phyloP scores from a whole-genome alignment of 1,140 invertebrate genomes.

The Phymorhynchus buccinoides region DNA sequence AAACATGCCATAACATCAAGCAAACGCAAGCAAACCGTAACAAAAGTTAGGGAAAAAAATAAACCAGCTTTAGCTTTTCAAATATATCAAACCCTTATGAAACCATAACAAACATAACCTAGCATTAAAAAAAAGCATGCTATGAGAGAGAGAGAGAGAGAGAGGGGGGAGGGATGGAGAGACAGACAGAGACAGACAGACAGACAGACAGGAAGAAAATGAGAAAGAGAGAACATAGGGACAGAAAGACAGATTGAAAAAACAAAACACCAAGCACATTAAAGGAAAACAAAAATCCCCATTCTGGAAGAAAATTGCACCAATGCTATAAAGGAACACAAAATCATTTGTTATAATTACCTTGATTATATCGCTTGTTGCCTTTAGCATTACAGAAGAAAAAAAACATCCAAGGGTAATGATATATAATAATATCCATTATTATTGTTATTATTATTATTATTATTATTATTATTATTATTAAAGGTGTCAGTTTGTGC shows the following conservation, averaged over 20 bases:
- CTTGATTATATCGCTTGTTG: conserved; percentile 2
- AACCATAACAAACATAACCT: too few species aligned
- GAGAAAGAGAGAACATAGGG: too few species aligned
- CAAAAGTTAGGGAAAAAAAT: too few species aligned
- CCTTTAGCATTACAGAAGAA: background rate
- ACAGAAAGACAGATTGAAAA: background rate
- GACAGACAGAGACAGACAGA: conserved; percentile 14
- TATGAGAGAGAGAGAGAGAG: conserved; percentile 24
- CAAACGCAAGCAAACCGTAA: too few species aligned
- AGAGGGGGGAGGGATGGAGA: conserved; percentile 3
- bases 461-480: background rate
- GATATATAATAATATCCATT: background rate
- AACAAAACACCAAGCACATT: background rate
- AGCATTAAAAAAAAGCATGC: too few species aligned
- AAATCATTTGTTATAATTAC: background rate
- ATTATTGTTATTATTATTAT: background rate
- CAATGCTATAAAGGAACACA: background rate
- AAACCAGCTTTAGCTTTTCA: too few species aligned
- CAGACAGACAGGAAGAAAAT: background rate
- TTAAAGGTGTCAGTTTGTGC: background rate
- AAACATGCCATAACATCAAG: too few species aligned
- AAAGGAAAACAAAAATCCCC: background rate
- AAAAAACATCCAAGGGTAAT: background rate
- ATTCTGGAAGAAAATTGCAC: background rate
- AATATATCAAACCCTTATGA: too few species aligned